phyloP scores from a whole-genome alignment of 2,888 invertebrate genomes.

The Deroplatys truncata region DNA sequence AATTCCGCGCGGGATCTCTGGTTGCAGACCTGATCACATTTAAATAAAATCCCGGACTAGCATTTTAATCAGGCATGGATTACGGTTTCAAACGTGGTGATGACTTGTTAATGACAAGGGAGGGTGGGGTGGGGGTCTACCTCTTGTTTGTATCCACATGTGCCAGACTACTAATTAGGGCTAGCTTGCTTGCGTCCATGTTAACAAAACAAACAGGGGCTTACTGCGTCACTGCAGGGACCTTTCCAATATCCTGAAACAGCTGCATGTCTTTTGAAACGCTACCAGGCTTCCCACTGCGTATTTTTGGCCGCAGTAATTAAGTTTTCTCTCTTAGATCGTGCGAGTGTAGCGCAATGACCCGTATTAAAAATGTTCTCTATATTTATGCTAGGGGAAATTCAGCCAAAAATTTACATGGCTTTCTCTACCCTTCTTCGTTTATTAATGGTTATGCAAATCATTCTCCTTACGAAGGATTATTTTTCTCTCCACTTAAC shows the following conservation, averaged over 20 bases:
- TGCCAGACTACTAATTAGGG: not conserved
- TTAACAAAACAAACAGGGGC: not conserved
- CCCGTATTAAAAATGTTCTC: too few relatives aligned
- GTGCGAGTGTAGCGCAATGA: too few relatives aligned
- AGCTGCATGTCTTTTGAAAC: not conserved
- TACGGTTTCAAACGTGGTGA: conserved; percentile 16
- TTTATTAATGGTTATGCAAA: too few relatives aligned
- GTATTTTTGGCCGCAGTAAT: not conserved
- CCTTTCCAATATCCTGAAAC: not conserved
- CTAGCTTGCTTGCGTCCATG: not conserved
- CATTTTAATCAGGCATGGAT: conserved; percentile 20
- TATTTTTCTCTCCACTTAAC: too few relatives aligned
- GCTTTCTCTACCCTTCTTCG: too few relatives aligned
- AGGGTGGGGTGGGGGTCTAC: not conserved
- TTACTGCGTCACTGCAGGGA: not conserved
- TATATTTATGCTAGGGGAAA: too few relatives aligned
- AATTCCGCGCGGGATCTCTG: too few relatives aligned
- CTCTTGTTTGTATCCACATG: conserved; percentile 11
- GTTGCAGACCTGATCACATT: conserved; percentile 1
- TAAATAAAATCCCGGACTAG: conserved; percentile 10
- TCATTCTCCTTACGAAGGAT: too few relatives aligned
- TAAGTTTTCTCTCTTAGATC: too few relatives aligned
- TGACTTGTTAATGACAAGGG: conserved; percentile 20
- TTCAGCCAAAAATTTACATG: too few relatives aligned
- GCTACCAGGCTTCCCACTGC: not conserved